phyloP scores from a whole-genome alignment of 2,888 invertebrate species.

The Agrotis segetum region DNA sequence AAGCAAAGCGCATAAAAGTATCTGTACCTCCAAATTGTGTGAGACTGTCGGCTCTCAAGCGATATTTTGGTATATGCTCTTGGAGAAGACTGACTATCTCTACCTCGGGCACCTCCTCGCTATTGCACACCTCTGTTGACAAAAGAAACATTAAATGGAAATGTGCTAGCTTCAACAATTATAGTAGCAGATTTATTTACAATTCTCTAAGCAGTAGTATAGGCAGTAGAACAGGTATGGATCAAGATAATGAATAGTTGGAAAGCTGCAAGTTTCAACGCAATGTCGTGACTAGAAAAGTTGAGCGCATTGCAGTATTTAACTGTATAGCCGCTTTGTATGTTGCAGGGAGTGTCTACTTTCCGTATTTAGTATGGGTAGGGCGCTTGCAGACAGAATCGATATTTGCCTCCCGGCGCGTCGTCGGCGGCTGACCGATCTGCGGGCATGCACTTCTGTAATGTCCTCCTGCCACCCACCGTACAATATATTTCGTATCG shows the following conservation, averaged over 20 bases:
- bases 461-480: constrained; percentile 60
- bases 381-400: constrained; percentile 86
- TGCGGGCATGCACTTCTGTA: constrained; percentile 77
- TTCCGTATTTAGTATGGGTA: constrained; percentile 79
- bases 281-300: constrained; percentile 79
- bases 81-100: constrained; percentile 98
- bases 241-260: constrained; percentile 72
- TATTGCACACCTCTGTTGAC: constrained; percentile 96
- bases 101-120: constrained; percentile 98
- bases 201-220: constrained; percentile 64
- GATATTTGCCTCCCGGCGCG: constrained; percentile 78
- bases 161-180: constrained; percentile 48
- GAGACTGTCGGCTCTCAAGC: constrained; percentile 97
- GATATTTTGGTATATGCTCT: constrained; percentile 98
- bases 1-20: constrained; percentile 70
- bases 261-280: constrained; percentile 79
- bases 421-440: constrained; percentile 76
- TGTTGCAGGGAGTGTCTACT: constrained; percentile 73
- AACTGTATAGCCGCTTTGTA: constrained; percentile 68
- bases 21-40: constrained; percentile 96
- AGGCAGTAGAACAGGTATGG: constrained; percentile 63
- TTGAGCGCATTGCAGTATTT: constrained; percentile 77
- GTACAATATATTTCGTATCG: neutral
- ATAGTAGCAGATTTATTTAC: constrained; percentile 41
- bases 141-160: constrained; percentile 72